Evolutionary conservation across 2,888 invertebrate genomes (phyloP).

Genomic region (Anticlea derivata): DNA sequence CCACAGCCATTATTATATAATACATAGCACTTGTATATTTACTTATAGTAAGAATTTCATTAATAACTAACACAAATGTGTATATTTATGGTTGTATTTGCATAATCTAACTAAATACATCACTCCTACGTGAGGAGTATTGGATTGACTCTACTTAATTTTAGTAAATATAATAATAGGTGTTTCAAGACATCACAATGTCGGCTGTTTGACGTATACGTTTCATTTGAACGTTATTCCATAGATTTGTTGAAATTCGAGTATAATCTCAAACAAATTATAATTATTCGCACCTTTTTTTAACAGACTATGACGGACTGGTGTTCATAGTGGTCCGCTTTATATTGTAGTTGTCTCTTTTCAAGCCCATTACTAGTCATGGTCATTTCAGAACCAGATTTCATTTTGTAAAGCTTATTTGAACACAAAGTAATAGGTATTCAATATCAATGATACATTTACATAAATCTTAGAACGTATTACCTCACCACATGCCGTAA

Average conservation of each 20-base stretch:
- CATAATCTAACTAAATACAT: constrained; percentile 31
- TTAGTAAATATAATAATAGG: constrained; percentile 14
- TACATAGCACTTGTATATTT: constrained; percentile 73
- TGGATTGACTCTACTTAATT: constrained; percentile 28
- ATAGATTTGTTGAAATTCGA: constrained; percentile 31
- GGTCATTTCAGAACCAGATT: neutral
- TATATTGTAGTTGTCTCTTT: neutral
- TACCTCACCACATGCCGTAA: constrained; percentile 8
- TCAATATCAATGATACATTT: constrained; percentile 7
- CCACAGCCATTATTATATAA: constrained; percentile 81
- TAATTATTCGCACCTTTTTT: too few relatives aligned
- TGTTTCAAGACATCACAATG: constrained; percentile 5
- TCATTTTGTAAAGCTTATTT: constrained; percentile 24
- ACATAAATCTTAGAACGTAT: constrained; percentile 10
- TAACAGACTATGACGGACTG: neutral
- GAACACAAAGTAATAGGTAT: constrained; percentile 27
- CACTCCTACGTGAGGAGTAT: constrained; percentile 31
- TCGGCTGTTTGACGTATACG: constrained; percentile 52
- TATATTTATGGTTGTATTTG: constrained; percentile 35
- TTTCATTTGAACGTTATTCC: constrained; percentile 54
- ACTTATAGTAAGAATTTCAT: constrained; percentile 60
- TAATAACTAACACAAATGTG: constrained; percentile 47
- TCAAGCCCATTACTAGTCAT: neutral
- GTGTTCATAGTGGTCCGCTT: too few relatives aligned
- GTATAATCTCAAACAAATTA: too few relatives aligned